Conservation (phyloP, 1,140 invertebrate genomes). For the Macrobrachium nipponense region DNA sequence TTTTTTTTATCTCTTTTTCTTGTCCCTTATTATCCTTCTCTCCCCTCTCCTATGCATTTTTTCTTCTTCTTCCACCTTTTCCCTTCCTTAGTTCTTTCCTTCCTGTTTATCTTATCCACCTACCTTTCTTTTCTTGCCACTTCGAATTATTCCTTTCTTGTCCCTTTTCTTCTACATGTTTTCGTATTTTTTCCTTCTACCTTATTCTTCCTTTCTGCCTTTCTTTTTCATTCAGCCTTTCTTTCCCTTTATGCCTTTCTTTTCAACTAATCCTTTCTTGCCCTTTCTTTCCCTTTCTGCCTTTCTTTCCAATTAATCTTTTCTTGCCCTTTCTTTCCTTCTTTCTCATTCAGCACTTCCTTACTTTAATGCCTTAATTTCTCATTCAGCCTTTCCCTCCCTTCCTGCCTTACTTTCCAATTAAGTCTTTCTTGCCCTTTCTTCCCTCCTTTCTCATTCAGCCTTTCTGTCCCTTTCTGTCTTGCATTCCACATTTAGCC, state of each 20-base stretch:
- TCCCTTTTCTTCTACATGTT: background rate
- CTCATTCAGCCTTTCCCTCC: background rate
- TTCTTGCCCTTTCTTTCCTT: background rate
- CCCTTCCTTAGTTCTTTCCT: background rate
- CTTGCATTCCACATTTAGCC: background rate
- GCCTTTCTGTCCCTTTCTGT: no score
- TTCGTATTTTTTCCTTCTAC: background rate
- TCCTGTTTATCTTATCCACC: background rate
- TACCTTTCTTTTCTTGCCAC: background rate
- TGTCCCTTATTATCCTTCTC: background rate
- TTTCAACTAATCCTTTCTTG: background rate
- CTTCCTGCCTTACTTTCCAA: no score
- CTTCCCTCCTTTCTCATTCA: background rate
- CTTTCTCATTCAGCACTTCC: no score
- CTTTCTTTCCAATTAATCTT: background rate
- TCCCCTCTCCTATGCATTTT: background rate
- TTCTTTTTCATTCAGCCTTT: background rate
- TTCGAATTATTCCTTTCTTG: no score
- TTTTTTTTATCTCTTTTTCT: no score
- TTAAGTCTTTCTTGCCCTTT: background rate
- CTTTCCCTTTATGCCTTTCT: background rate
- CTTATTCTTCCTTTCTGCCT: background rate
- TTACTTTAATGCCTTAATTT: background rate
- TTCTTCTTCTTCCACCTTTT: background rate
- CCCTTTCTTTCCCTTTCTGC: background rate